A percentile compares a stretch with the other conserved stretches of the same genome.
Evolutionary conservation across 2,888 invertebrate genomes (phyloP).

Genomic region (Brachypterus glaber): DNA sequence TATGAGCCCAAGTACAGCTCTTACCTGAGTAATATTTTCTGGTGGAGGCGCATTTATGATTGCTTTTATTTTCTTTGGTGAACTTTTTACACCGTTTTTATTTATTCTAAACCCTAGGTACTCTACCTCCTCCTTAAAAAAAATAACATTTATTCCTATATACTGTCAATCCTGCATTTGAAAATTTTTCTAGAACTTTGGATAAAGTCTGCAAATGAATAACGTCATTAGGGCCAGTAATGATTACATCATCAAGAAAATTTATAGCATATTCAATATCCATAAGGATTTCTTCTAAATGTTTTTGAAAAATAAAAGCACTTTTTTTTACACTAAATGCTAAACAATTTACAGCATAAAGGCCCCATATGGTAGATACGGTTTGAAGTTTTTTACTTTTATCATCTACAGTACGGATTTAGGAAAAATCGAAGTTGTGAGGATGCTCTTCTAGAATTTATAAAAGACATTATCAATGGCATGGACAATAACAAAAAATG

Average conservation of each 20-base stretch:
- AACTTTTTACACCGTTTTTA: neutral
- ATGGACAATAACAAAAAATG: too few relatives aligned
- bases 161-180: too few relatives aligned
- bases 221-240: neutral
- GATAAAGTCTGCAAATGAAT: too few relatives aligned
- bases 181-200: too few relatives aligned
- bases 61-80: neutral
- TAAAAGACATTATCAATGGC: too few relatives aligned
- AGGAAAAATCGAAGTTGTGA: too few relatives aligned
- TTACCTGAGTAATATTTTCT: neutral
- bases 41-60: neutral
- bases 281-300: constrained; percentile 1
- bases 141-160: too few relatives aligned
- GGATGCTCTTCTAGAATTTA: too few relatives aligned
- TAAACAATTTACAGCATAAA: neutral
- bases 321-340: neutral
- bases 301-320: too few relatives aligned
- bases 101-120: neutral
- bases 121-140: neutral
- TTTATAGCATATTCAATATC: constrained; percentile 1
- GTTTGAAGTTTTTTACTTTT: constrained; percentile 3
- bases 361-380: neutral
- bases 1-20: neutral
- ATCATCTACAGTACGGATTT: neutral
- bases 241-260: neutral